Percentiles rank a stretch among this genome's conserved stretches.
Evolutionary conservation across 2,888 invertebrate genomes (phyloP).

Genomic region (Boloria euphrosyne): DNA sequence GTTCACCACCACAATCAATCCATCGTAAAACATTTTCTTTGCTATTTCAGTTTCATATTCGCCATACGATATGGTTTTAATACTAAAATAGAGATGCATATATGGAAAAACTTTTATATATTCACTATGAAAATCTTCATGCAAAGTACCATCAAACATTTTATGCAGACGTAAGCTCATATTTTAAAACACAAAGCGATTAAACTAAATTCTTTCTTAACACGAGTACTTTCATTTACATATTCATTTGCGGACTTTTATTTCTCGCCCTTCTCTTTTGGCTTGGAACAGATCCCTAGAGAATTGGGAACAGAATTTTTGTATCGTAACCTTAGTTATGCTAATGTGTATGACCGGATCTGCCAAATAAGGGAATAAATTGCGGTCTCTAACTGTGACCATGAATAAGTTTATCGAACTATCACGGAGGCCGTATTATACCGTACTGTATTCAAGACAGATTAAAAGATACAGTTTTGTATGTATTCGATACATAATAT

Average conservation of each 20-base stretch:
- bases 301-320: slow-evolving; percentile 46
- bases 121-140: too few relatives aligned
- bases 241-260: background rate
- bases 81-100: too few relatives aligned
- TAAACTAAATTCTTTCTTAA: too few relatives aligned
- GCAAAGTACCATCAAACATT: too few relatives aligned
- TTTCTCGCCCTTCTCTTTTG: slow-evolving; percentile 29
- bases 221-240: background rate
- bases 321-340: slow-evolving; percentile 59
- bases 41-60: too few relatives aligned
- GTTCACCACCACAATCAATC: too few relatives aligned
- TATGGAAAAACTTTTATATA: too few relatives aligned
- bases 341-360: slow-evolving; percentile 55
- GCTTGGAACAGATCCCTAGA: slow-evolving; percentile 29
- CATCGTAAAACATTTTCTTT: too few relatives aligned
- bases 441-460: slow-evolving; percentile 1
- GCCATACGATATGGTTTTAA: too few relatives aligned
- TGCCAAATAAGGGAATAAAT: slow-evolving; percentile 54
- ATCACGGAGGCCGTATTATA: slow-evolving; percentile 35
- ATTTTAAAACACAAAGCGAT: too few relatives aligned
- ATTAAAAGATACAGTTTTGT: background rate
- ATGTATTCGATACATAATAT: background rate
- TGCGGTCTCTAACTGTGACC: slow-evolving; percentile 50
- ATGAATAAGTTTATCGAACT: slow-evolving; percentile 54
- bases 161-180: too few relatives aligned